Conservation (phyloP, 2,113 vertebrate species). For the Hemicordylus capensis region DNA sequence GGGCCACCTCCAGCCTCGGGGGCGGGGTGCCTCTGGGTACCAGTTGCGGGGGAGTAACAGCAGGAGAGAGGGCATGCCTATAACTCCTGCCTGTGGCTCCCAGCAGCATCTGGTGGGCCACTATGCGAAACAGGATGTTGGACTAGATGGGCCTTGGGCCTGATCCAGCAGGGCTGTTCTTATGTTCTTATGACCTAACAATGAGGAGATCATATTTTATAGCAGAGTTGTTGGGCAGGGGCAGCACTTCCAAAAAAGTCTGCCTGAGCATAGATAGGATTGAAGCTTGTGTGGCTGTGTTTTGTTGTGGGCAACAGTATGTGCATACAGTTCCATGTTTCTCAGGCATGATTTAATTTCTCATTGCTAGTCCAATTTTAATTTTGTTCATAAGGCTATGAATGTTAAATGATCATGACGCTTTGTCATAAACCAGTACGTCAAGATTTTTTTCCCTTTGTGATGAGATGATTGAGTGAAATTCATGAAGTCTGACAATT, state of each 20-base stretch:
- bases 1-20: no score
- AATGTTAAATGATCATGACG: no score
- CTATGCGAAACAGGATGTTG: no score
- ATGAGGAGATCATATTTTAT: neutral
- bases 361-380: neutral
- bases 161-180: no score
- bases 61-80: no score
- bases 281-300: neutral
- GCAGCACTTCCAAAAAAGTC: neutral
- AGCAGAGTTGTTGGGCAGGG: neutral
- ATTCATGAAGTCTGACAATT: slow-evolving; percentile 4
- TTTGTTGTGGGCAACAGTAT: neutral
- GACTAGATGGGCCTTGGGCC: no score
- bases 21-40: no score
- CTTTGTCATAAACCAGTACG: neutral
- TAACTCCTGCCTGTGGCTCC: no score
- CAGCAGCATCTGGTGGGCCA: no score
- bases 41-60: no score
- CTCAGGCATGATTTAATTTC: neutral
- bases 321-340: neutral
- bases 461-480: neutral
- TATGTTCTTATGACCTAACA: no score
- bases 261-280: neutral
- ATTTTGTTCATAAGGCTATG: neutral
- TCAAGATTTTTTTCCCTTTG: neutral